Conservation (phyloP, 2,113 vertebrate species). For the Oryzias javanicus region DNA sequence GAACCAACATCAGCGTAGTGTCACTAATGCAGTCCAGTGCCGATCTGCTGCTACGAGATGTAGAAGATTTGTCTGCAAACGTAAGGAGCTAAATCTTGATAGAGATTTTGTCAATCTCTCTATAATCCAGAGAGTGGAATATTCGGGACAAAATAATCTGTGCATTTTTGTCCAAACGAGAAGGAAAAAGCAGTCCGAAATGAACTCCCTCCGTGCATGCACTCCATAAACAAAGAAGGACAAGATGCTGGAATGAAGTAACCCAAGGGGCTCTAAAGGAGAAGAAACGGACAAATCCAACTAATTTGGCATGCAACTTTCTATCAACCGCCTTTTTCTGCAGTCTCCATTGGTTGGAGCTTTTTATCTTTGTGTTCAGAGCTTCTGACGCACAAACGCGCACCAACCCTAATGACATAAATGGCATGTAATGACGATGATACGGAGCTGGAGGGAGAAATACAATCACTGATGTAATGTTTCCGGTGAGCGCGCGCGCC, state of each 20-base stretch:
- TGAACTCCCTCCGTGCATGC: not conserved
- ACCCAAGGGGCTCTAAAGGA: slow-evolving; percentile 6
- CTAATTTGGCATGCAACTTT: slow-evolving; percentile 25
- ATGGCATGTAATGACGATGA: slow-evolving; percentile 65
- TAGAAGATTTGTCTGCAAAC: too few species aligned
- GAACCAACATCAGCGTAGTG: slow-evolving; percentile 36
- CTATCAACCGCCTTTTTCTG: not conserved
- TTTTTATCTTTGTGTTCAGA: slow-evolving; percentile 4
- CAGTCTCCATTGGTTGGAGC: not conserved
- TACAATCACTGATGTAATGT: slow-evolving; percentile 71
- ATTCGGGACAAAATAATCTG: too few species aligned
- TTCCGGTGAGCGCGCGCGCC: slow-evolving; percentile 21
- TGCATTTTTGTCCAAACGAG: too few species aligned
- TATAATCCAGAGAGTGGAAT: too few species aligned
- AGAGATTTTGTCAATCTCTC: too few species aligned
- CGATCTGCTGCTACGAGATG: slow-evolving; percentile 12
- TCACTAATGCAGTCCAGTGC: slow-evolving; percentile 15
- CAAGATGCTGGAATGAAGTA: slow-evolving; percentile 14
- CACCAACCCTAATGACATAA: slow-evolving; percentile 60
- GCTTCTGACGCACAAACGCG: slow-evolving; percentile 23
- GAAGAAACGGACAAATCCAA: slow-evolving; percentile 18
- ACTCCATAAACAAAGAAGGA: not conserved
- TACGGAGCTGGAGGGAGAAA: slow-evolving; percentile 50
- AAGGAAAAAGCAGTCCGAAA: too few species aligned
- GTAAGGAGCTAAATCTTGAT: too few species aligned